Conservation (phyloP, 2,113 vertebrate species). For the Corythoichthys haematopterus region DNA sequence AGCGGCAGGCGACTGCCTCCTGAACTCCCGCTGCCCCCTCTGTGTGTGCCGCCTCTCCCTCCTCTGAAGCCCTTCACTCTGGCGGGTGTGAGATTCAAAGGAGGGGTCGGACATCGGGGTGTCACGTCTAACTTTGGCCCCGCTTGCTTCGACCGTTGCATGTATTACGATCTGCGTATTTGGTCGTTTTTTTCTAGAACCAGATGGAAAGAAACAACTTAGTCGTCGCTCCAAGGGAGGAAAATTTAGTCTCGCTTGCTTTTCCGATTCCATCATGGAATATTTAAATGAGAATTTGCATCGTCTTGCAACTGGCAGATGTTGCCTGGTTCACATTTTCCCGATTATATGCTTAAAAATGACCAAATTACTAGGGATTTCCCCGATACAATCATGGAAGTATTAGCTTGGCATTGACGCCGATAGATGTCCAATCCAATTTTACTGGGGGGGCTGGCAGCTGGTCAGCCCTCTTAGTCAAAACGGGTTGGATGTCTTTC, state of each 20-base stretch:
- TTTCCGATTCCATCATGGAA: background rate
- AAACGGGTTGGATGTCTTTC: too few species aligned
- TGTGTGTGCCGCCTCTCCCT: conserved; percentile 40
- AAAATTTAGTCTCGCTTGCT: background rate
- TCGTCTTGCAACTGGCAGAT: background rate
- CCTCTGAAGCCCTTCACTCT: background rate
- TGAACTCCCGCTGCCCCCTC: conserved; percentile 75
- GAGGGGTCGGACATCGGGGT: background rate
- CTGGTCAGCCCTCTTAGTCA: too few species aligned
- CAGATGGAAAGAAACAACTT: background rate
- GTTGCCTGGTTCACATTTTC: background rate
- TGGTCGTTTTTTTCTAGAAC: background rate
- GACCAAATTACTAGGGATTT: too few species aligned
- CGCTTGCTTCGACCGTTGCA: background rate
- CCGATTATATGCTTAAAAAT: background rate
- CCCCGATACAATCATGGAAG: too few species aligned
- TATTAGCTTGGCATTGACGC: too few species aligned
- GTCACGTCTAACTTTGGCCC: background rate
- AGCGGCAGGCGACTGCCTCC: conserved; percentile 77
- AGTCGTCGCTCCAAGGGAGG: background rate
- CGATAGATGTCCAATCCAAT: too few species aligned
- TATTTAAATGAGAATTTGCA: background rate
- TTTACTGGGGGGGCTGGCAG: too few species aligned
- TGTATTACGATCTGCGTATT: background rate
- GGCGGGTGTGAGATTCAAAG: conserved; percentile 48